Evolutionary conservation across 2,888 invertebrate genomes (phyloP).

Genomic region (Euproctis similis): DNA sequence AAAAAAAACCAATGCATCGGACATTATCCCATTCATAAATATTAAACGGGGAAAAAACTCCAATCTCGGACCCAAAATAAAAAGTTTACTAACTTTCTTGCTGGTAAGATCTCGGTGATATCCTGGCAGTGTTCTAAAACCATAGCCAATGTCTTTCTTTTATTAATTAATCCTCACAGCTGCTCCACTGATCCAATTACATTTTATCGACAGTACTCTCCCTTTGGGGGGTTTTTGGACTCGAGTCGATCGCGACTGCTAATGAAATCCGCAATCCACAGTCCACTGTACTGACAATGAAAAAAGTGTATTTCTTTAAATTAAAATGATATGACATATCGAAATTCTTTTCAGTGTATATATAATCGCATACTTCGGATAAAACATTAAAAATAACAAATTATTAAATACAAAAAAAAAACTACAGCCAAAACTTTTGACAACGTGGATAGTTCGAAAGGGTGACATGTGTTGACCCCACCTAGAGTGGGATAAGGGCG

Average conservation of each 20-base stretch:
- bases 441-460: no score
- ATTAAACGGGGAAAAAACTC: slow-evolving; percentile 7
- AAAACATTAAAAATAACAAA: no score
- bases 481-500: no score
- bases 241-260: slow-evolving; percentile 18
- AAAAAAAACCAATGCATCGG: slow-evolving; percentile 2
- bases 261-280: slow-evolving; percentile 39
- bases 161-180: slow-evolving; percentile 42
- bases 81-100: not conserved
- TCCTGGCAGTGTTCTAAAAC: no score
- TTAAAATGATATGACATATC: no score
- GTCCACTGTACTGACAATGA: slow-evolving; percentile 12
- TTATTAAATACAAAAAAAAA: no score
- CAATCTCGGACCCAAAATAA: not conserved
- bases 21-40: slow-evolving; percentile 3
- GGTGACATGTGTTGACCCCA: no score
- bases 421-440: no score
- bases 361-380: no score
- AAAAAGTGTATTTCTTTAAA: no score
- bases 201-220: slow-evolving; percentile 44
- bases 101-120: slow-evolving; percentile 3
- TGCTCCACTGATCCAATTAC: slow-evolving; percentile 45
- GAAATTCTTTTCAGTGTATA: no score
- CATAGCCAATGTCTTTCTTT: slow-evolving; percentile 9
- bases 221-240: no score